phyloP scores from a whole-genome alignment of 2,797 vertebrate species.

The Rhabdomys pumilio region DNA sequence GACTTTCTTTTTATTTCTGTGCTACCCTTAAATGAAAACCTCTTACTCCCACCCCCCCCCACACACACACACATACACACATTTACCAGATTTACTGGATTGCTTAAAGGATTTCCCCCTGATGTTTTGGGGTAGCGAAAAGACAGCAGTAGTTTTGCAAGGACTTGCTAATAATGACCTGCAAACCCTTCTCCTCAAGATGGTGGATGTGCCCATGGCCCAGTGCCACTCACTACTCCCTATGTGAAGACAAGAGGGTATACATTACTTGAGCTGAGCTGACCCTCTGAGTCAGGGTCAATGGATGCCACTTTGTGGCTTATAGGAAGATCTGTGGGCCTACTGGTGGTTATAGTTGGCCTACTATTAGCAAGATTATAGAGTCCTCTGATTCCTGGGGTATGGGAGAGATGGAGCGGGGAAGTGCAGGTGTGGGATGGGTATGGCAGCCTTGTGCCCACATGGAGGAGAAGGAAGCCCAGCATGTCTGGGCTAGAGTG shows the following conservation, averaged over 20 bases:
- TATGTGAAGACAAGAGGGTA: background rate
- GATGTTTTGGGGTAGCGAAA: background rate
- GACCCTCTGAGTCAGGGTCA: background rate
- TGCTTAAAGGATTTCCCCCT: background rate
- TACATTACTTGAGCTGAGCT: background rate
- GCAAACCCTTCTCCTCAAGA: background rate
- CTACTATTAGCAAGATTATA: background rate
- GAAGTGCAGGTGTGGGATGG: background rate
- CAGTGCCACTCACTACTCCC: background rate
- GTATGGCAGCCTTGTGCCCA: background rate
- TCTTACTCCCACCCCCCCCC: background rate
- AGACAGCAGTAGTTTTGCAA: conserved; percentile 9
- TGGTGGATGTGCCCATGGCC: background rate
- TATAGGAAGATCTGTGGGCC: background rate
- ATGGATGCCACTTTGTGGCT: background rate
- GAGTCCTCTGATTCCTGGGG: background rate
- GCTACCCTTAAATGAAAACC: background rate
- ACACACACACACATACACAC: background rate
- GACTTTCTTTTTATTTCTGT: background rate
- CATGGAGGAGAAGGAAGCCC: background rate
- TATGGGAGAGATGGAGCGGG: background rate
- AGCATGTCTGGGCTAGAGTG: background rate
- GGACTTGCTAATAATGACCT: background rate
- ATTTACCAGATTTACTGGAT: background rate
- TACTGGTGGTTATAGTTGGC: background rate